Evolutionary conservation across 2,888 invertebrate species (phyloP).

Genomic region (Eupithecia tripunctaria): DNA sequence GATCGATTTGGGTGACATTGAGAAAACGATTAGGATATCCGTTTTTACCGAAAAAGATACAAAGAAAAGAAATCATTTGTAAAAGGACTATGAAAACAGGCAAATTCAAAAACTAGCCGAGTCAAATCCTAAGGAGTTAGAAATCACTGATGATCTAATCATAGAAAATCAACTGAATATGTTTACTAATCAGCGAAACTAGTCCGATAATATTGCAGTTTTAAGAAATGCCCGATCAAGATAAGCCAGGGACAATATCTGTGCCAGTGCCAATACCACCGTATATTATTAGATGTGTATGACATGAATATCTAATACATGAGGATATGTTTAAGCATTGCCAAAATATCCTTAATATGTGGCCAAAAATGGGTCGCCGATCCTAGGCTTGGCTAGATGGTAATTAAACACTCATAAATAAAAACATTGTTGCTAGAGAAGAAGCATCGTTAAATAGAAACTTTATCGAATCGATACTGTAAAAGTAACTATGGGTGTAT

Average conservation of each 20-base stretch:
- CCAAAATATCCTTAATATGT: background rate
- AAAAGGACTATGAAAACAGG: background rate
- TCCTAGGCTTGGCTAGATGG: slow-evolving; percentile 19
- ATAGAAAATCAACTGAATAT: background rate
- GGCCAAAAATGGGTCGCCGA: slow-evolving; percentile 23
- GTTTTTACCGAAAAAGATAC: slow-evolving; percentile 36
- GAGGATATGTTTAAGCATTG: background rate
- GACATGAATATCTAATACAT: slow-evolving; percentile 13
- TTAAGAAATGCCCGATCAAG: background rate
- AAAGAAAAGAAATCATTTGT: background rate
- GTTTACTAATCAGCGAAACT: background rate
- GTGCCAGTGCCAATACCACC: background rate
- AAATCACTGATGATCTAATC: background rate
- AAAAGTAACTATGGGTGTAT: background rate
- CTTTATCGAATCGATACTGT: background rate
- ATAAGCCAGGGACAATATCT: background rate
- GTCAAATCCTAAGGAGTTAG: background rate
- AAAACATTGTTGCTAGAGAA: background rate
- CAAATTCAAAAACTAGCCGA: background rate
- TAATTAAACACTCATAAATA: background rate
- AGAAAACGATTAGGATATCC: slow-evolving; percentile 57
- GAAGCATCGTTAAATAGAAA: background rate
- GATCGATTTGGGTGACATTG: slow-evolving; percentile 78
- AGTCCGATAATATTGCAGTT: background rate
- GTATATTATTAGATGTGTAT: background rate